These are phyloP conservation scores for Hyppa rectilinea DNA, from an alignment of 2,888 invertebrate genomes.

Conservation along the genomic window DNA sequence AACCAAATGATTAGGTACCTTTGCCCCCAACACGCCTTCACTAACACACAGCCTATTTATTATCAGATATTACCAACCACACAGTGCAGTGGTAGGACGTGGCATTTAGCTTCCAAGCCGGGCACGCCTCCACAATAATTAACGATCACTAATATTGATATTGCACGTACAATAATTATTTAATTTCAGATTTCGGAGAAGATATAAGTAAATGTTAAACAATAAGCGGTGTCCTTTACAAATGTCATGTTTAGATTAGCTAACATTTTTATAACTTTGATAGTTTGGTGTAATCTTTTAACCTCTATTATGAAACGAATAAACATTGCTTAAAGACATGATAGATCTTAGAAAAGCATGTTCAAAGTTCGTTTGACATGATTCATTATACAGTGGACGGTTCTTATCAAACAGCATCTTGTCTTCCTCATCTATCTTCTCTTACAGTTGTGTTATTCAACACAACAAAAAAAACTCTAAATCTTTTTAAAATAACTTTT, in stretches of 20 bases:
- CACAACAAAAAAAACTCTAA: neutral
- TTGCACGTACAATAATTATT: slow-evolving; percentile 59
- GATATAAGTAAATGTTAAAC: slow-evolving; percentile 48
- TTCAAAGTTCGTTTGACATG: neutral
- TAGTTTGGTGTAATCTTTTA: slow-evolving; percentile 1
- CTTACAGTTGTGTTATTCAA: neutral
- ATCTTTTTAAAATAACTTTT: no score
- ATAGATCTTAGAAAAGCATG: neutral
- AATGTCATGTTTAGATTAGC: slow-evolving; percentile 29
- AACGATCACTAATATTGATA: slow-evolving; percentile 63
- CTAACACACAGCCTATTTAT: slow-evolving; percentile 42
- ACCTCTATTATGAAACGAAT: neutral
- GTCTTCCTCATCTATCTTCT: neutral
- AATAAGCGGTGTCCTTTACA: slow-evolving; percentile 23
- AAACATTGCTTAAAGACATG: neutral
- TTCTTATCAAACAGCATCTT: neutral
- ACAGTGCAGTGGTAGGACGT: slow-evolving; percentile 36
- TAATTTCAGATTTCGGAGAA: slow-evolving; percentile 48
- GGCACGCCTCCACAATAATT: slow-evolving; percentile 61
- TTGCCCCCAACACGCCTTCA: slow-evolving; percentile 35
- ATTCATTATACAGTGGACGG: neutral
- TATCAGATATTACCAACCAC: slow-evolving; percentile 57
- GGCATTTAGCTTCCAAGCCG: slow-evolving; percentile 46
- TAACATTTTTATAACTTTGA: neutral
- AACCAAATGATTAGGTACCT: slow-evolving; percentile 9